phyloP scores from a whole-genome alignment of 2,888 invertebrate species.

The Aspidapion aeneum region DNA sequence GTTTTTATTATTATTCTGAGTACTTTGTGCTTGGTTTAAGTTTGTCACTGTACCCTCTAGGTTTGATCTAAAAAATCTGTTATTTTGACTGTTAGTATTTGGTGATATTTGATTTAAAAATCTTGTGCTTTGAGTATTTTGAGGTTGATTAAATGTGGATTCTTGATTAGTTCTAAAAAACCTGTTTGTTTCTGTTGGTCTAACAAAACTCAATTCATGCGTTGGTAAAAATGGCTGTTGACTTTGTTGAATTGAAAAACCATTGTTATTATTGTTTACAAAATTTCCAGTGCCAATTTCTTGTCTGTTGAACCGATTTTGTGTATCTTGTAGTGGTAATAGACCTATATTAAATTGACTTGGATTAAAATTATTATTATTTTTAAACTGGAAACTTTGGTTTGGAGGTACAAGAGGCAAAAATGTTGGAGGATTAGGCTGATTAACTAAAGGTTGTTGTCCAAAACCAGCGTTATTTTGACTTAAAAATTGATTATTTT shows the following conservation, averaged over 20 bases:
- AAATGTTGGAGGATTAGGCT: not conserved
- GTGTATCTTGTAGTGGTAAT: constrained; percentile 3
- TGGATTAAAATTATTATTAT: not conserved
- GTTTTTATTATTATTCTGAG: constrained; percentile 9
- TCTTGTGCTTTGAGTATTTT: not conserved
- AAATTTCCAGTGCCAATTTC: constrained; percentile 35
- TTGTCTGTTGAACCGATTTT: constrained; percentile 42
- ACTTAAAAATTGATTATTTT: constrained; percentile 7
- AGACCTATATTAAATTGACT: constrained; percentile 5
- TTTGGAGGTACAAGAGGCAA: not conserved
- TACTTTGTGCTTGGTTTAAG: constrained; percentile 2
- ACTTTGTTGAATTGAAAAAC: constrained; percentile 29
- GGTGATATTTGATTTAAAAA: not conserved
- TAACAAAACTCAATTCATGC: constrained; percentile 11
- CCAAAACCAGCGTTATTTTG: not conserved
- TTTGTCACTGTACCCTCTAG: constrained; percentile 4
- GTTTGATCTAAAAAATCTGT: constrained; percentile 15
- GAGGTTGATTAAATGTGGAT: not conserved
- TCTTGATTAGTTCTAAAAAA: constrained; percentile 15
- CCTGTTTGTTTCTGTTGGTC: constrained; percentile 5
- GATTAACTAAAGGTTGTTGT: not conserved
- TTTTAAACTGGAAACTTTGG: not conserved
- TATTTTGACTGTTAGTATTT: constrained; percentile 8
- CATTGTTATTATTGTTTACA: constrained; percentile 18
- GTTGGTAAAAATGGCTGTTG: constrained; percentile 20